These are phyloP conservation scores for Leucoraja ocellata DNA, from an alignment of 2,797 vertebrate genomes.

Conservation along the genomic window DNA sequence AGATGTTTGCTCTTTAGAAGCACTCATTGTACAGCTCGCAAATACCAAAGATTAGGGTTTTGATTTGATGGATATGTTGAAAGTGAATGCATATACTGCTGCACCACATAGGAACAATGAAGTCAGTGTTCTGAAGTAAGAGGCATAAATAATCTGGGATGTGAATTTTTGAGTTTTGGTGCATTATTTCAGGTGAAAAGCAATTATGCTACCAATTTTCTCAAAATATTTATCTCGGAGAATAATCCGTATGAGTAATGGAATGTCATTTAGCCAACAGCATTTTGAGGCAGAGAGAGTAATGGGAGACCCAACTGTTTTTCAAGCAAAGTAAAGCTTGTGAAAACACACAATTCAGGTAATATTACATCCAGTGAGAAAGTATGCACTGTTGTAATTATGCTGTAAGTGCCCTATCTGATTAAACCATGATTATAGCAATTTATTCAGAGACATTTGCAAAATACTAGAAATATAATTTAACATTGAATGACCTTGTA, in stretches of 20 bases:
- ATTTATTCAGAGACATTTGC: neutral
- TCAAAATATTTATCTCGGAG: neutral
- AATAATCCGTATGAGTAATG: constrained; percentile 2
- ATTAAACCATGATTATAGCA: neutral
- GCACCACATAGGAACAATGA: neutral
- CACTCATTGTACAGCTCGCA: neutral
- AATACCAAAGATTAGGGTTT: neutral
- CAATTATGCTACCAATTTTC: neutral
- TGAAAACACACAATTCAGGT: neutral
- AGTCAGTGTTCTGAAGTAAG: neutral
- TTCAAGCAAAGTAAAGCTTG: neutral
- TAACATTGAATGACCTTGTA: neutral
- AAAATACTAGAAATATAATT: neutral
- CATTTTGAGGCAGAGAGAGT: neutral
- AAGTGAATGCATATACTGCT: neutral
- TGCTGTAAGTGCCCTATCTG: neutral
- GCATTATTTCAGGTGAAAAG: neutral
- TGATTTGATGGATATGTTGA: neutral
- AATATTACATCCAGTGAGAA: neutral
- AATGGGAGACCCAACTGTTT: neutral
- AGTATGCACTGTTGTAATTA: neutral
- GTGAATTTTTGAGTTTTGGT: neutral
- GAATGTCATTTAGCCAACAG: constrained; percentile 8
- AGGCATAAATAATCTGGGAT: neutral
- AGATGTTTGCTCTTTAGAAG: neutral